Conservation (phyloP, 2,797 vertebrate species). For the Falco concolor region DNA sequence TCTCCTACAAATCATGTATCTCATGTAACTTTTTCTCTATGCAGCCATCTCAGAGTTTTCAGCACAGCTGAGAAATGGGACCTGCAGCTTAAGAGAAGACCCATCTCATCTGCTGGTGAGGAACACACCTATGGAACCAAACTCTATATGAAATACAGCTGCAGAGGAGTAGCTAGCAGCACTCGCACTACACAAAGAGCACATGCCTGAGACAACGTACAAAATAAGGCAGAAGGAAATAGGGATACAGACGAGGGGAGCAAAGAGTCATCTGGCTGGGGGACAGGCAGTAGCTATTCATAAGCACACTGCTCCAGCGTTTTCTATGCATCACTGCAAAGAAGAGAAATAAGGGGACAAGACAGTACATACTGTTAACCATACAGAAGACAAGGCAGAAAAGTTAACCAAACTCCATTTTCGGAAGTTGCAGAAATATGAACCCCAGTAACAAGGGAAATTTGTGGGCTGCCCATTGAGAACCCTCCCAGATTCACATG, state of each 20-base stretch:
- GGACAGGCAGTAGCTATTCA: not conserved
- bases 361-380: not conserved
- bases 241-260: not conserved
- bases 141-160: not conserved
- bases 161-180: not conserved
- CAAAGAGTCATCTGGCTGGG: not conserved
- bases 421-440: not conserved
- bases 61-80: not conserved
- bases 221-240: not conserved
- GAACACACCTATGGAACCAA: not conserved
- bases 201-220: fast-evolving
- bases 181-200: not conserved
- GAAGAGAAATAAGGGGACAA: not conserved
- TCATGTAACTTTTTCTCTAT: not conserved
- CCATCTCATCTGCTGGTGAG: not conserved
- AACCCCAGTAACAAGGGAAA: not conserved
- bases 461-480: not conserved
- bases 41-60: not conserved
- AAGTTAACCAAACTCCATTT: not conserved
- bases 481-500: not conserved
- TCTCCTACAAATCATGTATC: not conserved
- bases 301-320: not conserved
- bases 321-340: not conserved
- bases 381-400: not conserved
- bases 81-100: not conserved